Base-by-base conservation (phyloP, 1,140 invertebrate genomes). In the Lepidurus couesii region DNA sequence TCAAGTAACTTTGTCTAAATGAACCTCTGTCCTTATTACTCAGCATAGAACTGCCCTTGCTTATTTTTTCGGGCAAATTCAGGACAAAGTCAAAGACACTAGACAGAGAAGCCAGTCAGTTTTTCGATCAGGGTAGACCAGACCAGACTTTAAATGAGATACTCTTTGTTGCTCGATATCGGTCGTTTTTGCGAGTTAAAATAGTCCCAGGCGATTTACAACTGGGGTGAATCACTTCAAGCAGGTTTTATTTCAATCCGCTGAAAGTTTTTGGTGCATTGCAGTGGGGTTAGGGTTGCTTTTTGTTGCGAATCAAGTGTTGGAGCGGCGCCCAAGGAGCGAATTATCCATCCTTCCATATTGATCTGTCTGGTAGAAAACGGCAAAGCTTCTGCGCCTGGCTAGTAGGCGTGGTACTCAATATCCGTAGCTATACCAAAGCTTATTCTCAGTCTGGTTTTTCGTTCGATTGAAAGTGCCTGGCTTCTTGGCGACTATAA, bases 191-290 rank as follows among this genome's bases (percentile, higher is more conserved):
- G 24, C 6, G 4, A 24, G 74, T 75, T 34, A 34, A 34, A 42
- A 75, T 75, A 24, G 74, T 75, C 74, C 42, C 74, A 0, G 34
- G 34, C 3, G 34, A 34, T 34, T 34, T 34, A 34, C 34, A 34
- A 34, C 34, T 4, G 2, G 34, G 2, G 34, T 34, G 34, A 75
- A 42, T 75, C 7, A 34, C 74, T 75, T 24, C 5, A 1, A 34
- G 16, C 24, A 4, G 65, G 16, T 3, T 3, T n/a, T 73, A 3
- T n/a, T 73, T 73, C 3, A 73, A 73, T 73, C 65, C 24, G 65
- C 65, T 3, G 65, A 73, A 73, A 73, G 65, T 73, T 5, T 73
- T 73, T 73, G 21, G 16, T 65, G 53, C 53, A 65, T 65, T 65
- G 53, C 53, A 65, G 53, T n/a, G 53, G 53, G 8, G 53, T 65